A percentile compares a stretch with the other conserved stretches of the same genome.
These are phyloP conservation scores for Lutjanus campechanus DNA, from an alignment of 2,797 vertebrate species.

Conservation along the genomic window DNA sequence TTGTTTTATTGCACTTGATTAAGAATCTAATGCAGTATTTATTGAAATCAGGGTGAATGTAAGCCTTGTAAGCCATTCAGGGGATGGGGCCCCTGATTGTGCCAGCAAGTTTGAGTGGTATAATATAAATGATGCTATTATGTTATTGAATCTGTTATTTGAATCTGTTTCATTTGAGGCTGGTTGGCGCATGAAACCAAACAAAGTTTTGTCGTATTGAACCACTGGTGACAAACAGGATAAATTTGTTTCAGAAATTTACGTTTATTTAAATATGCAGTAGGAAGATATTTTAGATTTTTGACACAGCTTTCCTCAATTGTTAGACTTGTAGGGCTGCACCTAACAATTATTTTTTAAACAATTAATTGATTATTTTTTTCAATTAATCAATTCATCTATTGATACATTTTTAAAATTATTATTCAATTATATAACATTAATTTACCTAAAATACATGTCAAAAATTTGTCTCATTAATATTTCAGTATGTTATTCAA, in stretches of 20 bases:
- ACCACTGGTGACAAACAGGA: neutral
- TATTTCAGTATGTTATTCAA: too few relatives aligned
- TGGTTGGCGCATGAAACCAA: neutral
- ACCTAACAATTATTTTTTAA: too few relatives aligned
- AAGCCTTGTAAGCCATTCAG: neutral
- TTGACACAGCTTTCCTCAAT: too few relatives aligned
- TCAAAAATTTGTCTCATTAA: too few relatives aligned
- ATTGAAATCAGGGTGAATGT: fast-evolving
- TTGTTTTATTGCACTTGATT: neutral
- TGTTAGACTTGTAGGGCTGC: too few relatives aligned
- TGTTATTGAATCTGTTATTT: constrained; percentile 3
- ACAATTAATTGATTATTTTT: too few relatives aligned
- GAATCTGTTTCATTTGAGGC: constrained; percentile 11
- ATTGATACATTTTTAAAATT: too few relatives aligned
- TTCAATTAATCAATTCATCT: too few relatives aligned
- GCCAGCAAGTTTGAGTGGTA: neutral
- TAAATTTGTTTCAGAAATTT: neutral
- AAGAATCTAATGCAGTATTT: neutral
- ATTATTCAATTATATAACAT: too few relatives aligned
- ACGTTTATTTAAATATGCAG: neutral
- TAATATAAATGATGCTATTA: neutral
- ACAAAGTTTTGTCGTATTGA: neutral
- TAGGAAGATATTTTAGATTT: neutral
- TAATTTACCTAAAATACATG: too few relatives aligned
- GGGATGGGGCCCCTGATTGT: neutral